Percentiles rank a stretch among this genome's conserved stretches.
Evolutionary conservation across 2,797 vertebrate species (phyloP).

Genomic region (Ptychobarbus kaznakovi): DNA sequence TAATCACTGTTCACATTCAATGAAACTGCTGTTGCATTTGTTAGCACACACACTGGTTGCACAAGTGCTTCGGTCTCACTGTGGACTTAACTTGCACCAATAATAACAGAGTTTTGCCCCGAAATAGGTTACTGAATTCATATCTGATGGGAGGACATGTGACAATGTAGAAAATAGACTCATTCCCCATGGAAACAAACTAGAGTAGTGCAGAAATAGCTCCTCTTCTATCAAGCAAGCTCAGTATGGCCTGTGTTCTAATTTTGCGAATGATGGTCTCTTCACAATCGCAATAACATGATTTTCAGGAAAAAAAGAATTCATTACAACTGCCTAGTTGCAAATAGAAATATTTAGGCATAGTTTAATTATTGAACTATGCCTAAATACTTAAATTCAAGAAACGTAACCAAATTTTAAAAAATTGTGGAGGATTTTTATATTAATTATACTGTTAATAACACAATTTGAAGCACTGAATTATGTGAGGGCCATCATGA

Average conservation of each 20-base stretch:
- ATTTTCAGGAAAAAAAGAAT: not conserved
- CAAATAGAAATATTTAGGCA: not conserved
- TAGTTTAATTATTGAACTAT: not conserved
- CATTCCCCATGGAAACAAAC: constrained; percentile 59
- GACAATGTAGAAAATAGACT: constrained; percentile 62
- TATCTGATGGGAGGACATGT: constrained; percentile 60
- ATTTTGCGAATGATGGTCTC: constrained; percentile 40
- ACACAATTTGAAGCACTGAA: not conserved
- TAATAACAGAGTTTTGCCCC: constrained; percentile 36
- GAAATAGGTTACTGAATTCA: constrained; percentile 64
- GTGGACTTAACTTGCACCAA: not conserved
- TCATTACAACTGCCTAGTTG: not conserved
- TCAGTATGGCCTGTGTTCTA: constrained; percentile 52
- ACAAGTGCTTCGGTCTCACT: not conserved
- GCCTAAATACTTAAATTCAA: not conserved
- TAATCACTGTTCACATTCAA: constrained; percentile 11
- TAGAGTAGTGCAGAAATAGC: constrained; percentile 61
- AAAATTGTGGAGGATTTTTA: not conserved
- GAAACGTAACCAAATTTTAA: not conserved
- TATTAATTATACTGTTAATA: not conserved
- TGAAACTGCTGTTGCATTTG: constrained; percentile 10
- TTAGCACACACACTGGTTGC: constrained; percentile 10
- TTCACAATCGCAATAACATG: constrained; percentile 6
- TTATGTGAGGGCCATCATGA: not conserved
- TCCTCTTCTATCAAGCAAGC: constrained; percentile 57